Base-by-base conservation (phyloP, 2,113 vertebrate species). In the Myotis brandtii region DNA sequence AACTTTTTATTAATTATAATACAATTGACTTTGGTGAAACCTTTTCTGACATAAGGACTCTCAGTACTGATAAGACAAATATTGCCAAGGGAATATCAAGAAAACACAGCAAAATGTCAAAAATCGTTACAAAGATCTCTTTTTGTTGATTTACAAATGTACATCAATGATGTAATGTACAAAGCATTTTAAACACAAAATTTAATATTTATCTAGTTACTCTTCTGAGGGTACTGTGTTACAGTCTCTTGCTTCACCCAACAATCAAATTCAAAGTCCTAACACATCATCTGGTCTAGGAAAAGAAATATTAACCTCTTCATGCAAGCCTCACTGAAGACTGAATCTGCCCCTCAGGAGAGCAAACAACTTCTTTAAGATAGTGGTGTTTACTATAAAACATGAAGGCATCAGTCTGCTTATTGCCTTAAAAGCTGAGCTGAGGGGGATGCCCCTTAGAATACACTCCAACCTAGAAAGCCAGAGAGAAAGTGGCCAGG, bases 131-230 rank as follows among this genome's bases (percentile, higher is more conserved):
- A 27, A 62, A 62, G 2, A 83, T 43, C 18, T 66, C 46, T 72
- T 69, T 89, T 40, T 48, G 32, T 20, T 76, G 75, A 56, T 84
- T 37, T 70, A 56, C 50, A 56, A 56, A 56, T 54, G n/a, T 80
- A 56, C n/a, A 56, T 80, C 50, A 80, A 17, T 80, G n/a, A 56
- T 54, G 17, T 46, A 6, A 85, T 43, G 34, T 64, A 89, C 30
- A 93, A 93, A 73, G 34, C 25, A 86, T 48, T 96, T 75, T 77
- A 30, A 50, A 86, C 72, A 93, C 21, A 93, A 91, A 75, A 89
- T 86, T 84, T 54, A 73, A 56, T 23, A 93, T 76, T 87, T 73
- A 85, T 70, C 34, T n/a, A 59, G 32, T 81, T 76, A 70, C 59
- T 16, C 10, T 72, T 76, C 62, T 80, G 23, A 90, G 30, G 27